A percentile compares a stretch with the other conserved stretches of the same genome.
Conservation (phyloP, 1,140 invertebrate genomes). For the Chrysoperla carnea region DNA sequence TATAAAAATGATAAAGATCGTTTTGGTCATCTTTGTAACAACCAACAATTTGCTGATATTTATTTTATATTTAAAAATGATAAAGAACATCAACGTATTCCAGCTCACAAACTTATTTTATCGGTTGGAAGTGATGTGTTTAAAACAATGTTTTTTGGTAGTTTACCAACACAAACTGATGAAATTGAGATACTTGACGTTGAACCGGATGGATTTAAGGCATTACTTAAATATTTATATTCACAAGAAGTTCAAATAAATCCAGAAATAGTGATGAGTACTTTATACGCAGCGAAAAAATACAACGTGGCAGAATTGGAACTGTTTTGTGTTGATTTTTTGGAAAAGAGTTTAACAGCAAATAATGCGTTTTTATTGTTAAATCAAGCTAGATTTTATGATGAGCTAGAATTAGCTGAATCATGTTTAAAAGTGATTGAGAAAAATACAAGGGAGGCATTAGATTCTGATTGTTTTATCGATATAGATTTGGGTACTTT, state of each 20-base stretch:
- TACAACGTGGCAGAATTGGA: slow-evolving; percentile 71
- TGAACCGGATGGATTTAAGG: slow-evolving; percentile 58
- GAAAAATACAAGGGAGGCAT: slow-evolving; percentile 63
- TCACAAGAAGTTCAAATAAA: slow-evolving; percentile 75
- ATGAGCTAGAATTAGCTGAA: slow-evolving; percentile 59
- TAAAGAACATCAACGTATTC: slow-evolving; percentile 48
- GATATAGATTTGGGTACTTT: slow-evolving; percentile 76
- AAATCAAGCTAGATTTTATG: slow-evolving; percentile 62
- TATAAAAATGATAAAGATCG: slow-evolving; percentile 51
- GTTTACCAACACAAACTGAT: slow-evolving; percentile 40
- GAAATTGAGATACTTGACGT: slow-evolving; percentile 72
- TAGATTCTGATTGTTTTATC: slow-evolving; percentile 70
- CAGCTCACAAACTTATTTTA: slow-evolving; percentile 71
- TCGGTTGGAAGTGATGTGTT: slow-evolving; percentile 71
- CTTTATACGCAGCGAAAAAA: slow-evolving; percentile 73
- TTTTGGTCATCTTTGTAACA: slow-evolving; percentile 62
- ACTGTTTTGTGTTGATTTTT: slow-evolving; percentile 69
- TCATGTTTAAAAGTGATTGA: slow-evolving; percentile 75
- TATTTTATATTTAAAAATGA: slow-evolving; percentile 60
- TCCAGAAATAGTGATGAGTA: slow-evolving; percentile 75
- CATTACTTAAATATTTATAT: slow-evolving; percentile 57
- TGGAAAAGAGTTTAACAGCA: slow-evolving; percentile 58
- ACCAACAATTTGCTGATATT: slow-evolving; percentile 64
- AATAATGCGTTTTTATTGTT: slow-evolving; percentile 75
- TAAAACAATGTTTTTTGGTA: slow-evolving; percentile 77